Conservation (phyloP, 2,113 vertebrate species). For the Balaeniceps rex region DNA sequence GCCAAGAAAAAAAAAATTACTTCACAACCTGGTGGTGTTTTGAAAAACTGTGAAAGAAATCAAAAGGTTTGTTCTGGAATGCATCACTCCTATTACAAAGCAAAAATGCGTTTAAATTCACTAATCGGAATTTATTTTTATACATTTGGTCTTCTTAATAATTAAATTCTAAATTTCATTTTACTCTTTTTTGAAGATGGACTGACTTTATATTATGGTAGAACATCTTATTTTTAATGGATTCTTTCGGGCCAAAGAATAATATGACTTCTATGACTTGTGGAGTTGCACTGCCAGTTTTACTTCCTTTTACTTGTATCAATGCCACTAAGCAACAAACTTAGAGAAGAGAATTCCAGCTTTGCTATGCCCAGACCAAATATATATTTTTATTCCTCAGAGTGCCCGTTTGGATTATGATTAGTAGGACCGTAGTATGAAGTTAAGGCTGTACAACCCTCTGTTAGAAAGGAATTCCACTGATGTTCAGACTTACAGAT, state of each 20-base stretch:
- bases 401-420: neutral
- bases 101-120: neutral
- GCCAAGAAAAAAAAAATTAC: neutral
- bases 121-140: neutral
- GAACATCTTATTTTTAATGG: neutral
- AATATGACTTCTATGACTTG: neutral
- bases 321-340: neutral
- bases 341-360: neutral
- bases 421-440: neutral
- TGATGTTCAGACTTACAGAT: neutral
- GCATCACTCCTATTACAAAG: neutral
- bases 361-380: neutral
- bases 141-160: neutral
- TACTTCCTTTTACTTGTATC: neutral
- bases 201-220: neutral
- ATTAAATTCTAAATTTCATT: neutral
- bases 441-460: neutral
- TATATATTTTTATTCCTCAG: neutral
- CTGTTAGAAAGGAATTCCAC: neutral
- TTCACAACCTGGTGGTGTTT: neutral
- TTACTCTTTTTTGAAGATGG: neutral
- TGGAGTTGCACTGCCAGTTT: neutral
- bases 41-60: neutral
- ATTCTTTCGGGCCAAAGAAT: neutral
- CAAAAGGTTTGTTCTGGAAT: neutral